Evolutionary conservation across 2,797 vertebrate genomes (phyloP), one percentile per base, ranked within the genome.

Genomic region (Rhabdophis nuchalis): DNA sequence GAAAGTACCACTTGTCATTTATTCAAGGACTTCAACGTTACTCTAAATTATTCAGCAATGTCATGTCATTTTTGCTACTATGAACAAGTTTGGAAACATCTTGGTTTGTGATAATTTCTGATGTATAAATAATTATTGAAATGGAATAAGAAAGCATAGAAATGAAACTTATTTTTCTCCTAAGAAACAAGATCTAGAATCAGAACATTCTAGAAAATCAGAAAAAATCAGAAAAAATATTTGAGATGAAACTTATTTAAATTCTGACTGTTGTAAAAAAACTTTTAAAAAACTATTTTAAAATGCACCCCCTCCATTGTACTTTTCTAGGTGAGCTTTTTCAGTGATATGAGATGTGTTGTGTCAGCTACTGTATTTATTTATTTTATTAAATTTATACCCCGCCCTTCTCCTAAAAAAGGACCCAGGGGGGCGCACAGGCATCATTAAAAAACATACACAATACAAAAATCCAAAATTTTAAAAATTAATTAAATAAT

Each of bases 21-120:
- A 54, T 53, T 53, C 52, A 86, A 72, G 58, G 27, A 68, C 82
- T 77, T 87, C 89, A 87, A 46, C 82, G n/a, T 36, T 32, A 36
- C n/a, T 90, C 23, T 88, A 60, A 90, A 82, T 90, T 82, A 92
- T 92, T 92, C 77, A 90, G 36, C 85, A 88, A 90, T 90, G 89
- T 90, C 52, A 89, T 56, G 41, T 90, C 90, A 90, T 87, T 87
- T 92, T 68, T 90, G 46, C 87, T 56, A 90, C 56, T 90, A 88
- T 90, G 64, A 60, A 82, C 54, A 92, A 77, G 46, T 25, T 87
- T 54, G 36, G 41, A 82, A 90, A 82, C 36, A 86, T 60, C 14
- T 86, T 60, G 32, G 16, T 87, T 92, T 90, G n/a, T 77, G 41
- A 92, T 87, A 10, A 52, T 92, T 90, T 90, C 85, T 77, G 53